phyloP scores from a whole-genome alignment of 1,140 invertebrate genomes.

The Grapholita molesta region DNA sequence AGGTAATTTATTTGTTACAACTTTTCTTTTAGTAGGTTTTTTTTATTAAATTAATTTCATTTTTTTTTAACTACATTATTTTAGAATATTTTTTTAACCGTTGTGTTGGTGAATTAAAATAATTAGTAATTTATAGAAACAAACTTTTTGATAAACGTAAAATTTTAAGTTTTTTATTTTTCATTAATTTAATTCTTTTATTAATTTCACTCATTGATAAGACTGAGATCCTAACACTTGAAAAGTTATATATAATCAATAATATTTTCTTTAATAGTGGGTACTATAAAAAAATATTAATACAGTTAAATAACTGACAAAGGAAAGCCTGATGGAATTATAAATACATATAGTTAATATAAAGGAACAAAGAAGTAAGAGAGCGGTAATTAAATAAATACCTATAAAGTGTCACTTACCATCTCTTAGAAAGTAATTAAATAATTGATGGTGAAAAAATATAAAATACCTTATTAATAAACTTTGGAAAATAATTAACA shows the following conservation, averaged over 20 bases:
- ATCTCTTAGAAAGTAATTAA: neutral
- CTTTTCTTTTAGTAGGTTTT: neutral
- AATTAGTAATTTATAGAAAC: neutral
- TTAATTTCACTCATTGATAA: too few relatives aligned
- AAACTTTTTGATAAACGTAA: neutral
- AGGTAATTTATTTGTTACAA: constrained; percentile 8
- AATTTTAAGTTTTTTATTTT: neutral
- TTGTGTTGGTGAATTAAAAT: neutral
- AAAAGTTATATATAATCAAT: too few relatives aligned
- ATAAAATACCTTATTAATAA: neutral
- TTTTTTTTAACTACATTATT: neutral
- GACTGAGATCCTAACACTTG: too few relatives aligned
- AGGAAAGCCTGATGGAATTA: neutral
- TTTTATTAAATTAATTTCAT: neutral
- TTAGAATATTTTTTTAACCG: neutral
- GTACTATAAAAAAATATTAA: too few relatives aligned
- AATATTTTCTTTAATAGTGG: neutral
- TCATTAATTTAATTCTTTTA: too few relatives aligned
- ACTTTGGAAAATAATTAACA: neutral
- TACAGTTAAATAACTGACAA: too few relatives aligned
- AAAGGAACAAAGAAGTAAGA: neutral
- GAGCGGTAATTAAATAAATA: neutral
- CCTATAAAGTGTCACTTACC: neutral
- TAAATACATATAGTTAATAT: neutral
- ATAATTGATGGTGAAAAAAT: neutral